A percentile compares a stretch with the other conserved stretches of the same genome.
phyloP scores from a whole-genome alignment of 2,797 vertebrate genomes.

The Macrochelys suwanniensis region DNA sequence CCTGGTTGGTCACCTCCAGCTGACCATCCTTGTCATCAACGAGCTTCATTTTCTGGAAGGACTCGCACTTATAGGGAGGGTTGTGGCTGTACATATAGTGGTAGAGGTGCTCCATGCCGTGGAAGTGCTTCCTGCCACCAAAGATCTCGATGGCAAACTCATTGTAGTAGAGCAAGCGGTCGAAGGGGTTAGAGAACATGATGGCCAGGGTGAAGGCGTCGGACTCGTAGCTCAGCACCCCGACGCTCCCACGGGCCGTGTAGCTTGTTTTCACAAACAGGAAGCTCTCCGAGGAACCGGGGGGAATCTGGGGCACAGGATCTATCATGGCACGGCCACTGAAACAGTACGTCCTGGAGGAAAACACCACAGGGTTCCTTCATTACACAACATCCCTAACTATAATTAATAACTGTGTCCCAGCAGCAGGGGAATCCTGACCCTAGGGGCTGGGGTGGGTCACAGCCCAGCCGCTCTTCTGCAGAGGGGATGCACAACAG shows the following conservation, averaged over 20 bases:
- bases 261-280: conserved; percentile 76
- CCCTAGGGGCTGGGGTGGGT: not conserved
- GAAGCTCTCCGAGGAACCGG: conserved; percentile 78
- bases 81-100: not conserved
- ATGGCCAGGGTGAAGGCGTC: conserved; percentile 47
- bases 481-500: not conserved
- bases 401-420: not conserved
- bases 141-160: conserved; percentile 67
- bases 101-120: not conserved
- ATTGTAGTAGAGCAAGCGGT: conserved; percentile 75
- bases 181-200: conserved; percentile 66
- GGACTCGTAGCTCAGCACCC: conserved; percentile 83
- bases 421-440: not conserved
- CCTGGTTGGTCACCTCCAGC: not conserved
- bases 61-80: not conserved
- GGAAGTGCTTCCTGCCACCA: not conserved
- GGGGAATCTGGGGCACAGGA: conserved; percentile 80
- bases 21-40: rapidly evolving
- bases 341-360: not conserved
- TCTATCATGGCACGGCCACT: conserved; percentile 79
- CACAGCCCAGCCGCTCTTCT: not conserved
- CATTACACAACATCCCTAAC: not conserved
- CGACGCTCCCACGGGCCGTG: conserved; percentile 74
- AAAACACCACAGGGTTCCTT: not conserved
- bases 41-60: not conserved